Evolutionary conservation across 2,888 invertebrate genomes (phyloP).

Genomic region (Anthoptus insignis): DNA sequence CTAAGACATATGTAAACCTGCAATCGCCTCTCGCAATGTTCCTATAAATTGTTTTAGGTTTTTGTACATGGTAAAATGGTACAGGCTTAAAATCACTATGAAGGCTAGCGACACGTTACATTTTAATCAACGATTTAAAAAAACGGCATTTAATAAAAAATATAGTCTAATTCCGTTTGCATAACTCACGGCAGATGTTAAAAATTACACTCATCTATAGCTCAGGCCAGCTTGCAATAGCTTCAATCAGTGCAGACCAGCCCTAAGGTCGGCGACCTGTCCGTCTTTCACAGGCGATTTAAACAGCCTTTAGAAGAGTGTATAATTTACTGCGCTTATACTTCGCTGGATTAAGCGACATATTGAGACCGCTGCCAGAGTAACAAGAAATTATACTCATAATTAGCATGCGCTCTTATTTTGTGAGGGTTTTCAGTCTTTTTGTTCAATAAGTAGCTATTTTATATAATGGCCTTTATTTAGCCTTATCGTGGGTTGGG

Average conservation of each 20-base stretch:
- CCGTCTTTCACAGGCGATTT: slow-evolving; percentile 36
- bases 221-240: slow-evolving; percentile 1
- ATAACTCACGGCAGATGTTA: no score
- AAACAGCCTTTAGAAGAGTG: slow-evolving; percentile 22
- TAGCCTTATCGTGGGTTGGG: slow-evolving; percentile 4
- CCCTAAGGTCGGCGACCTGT: slow-evolving; percentile 28
- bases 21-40: no score
- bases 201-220: not conserved
- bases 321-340: slow-evolving; percentile 31
- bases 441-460: slow-evolving; percentile 17
- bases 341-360: slow-evolving; percentile 27
- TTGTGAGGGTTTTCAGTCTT: slow-evolving; percentile 7
- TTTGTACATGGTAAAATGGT: no score
- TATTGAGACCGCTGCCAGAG: slow-evolving; percentile 12
- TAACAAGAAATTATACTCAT: slow-evolving; percentile 19
- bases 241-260: not conserved
- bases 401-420: slow-evolving; percentile 16
- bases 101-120: no score
- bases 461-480: slow-evolving; percentile 6
- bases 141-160: no score
- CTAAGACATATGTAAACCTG: no score
- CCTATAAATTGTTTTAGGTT: no score
- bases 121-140: no score
- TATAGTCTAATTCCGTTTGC: no score
- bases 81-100: no score